These are phyloP conservation scores for Montipora sp. DNA, from an alignment of 64 coral and sea anemone species.

Conservation along the genomic window DNA sequence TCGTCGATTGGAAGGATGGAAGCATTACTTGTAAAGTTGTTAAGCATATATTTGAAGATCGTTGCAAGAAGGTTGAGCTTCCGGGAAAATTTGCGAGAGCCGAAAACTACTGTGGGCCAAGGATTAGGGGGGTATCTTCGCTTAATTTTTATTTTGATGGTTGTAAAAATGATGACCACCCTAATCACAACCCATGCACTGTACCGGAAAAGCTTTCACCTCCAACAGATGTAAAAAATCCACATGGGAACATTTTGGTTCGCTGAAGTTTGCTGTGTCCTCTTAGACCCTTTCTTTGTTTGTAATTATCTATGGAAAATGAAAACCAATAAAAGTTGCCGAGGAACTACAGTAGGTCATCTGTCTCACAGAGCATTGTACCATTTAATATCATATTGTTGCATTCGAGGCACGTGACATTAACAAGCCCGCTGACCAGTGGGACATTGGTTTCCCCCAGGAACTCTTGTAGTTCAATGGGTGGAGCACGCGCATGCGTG, in stretches of 20 bases:
- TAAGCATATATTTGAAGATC: neutral
- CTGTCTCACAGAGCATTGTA: too few species aligned
- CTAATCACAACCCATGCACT: conserved; percentile 45
- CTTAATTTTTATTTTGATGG: conserved; percentile 13
- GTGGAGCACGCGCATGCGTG: too few species aligned
- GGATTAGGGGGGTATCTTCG: neutral
- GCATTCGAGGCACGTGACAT: too few species aligned
- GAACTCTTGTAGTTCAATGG: too few species aligned
- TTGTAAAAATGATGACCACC: neutral
- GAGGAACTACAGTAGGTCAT: too few species aligned
- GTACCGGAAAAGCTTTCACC: neutral
- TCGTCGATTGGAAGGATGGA: conserved; percentile 58
- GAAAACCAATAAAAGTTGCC: too few species aligned
- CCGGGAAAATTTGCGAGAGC: neutral
- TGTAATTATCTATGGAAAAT: too few species aligned
- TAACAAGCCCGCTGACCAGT: too few species aligned
- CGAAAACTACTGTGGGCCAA: neutral
- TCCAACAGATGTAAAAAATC: conserved; percentile 17
- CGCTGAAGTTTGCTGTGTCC: neutral
- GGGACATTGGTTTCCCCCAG: too few species aligned
- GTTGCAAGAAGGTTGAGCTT: neutral
- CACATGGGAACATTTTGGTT: conserved; percentile 34
- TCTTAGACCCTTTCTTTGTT: too few species aligned
- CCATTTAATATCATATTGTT: too few species aligned
- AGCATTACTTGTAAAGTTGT: conserved; percentile 21